Evolutionary conservation across 2,113 vertebrate genomes (phyloP), one percentile per base, ranked within the genome.

Genomic region (Mustela nigripes): DNA sequence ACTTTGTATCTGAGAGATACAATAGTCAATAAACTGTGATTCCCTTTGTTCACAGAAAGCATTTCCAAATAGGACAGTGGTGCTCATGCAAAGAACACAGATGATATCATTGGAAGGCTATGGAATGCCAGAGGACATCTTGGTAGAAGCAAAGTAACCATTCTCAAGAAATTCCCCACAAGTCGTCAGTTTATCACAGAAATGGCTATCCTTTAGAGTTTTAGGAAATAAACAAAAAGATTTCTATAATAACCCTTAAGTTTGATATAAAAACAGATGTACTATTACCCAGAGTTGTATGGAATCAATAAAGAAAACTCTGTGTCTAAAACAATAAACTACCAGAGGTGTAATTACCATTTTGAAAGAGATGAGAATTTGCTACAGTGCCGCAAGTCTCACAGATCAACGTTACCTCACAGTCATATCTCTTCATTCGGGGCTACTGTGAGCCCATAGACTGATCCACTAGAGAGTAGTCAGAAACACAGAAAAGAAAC

Each of bases 171-270:
- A 80, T 42, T 53, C 45, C 93, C 84, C 71, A 42, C 18, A 65
- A 82, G 22, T 26, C 12, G 1, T 74, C 56, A 33, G 50, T 91
- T 42, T 91, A 45, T 67, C 65, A 82, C 11, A 94, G 74, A 83
- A 39, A 74, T 9, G 15, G 15, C 63, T 21, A 31, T 31, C 19
- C 65, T 92, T 95, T 92, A 45, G 63, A 74, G 71, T 92, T 60
- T 88, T 11, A 21, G 11, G 26, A 95, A 97, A 87, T 39, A 89
- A 39, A 69, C 48, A 31, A 76, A 65, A 24, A 8, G n/a, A 69
- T 92, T 84, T 94, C 84, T 81, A 93, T 79, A 92, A 92, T 50
- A 95, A 83, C 62, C 11, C 39, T 48, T 53, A 69, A 80, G 33
- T 53, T 45, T 91, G 65, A 95, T 82, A 97, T 65, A 63, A 83